Base-by-base conservation (phyloP, 2,113 vertebrate species). In the Eptesicus fuscus region DNA sequence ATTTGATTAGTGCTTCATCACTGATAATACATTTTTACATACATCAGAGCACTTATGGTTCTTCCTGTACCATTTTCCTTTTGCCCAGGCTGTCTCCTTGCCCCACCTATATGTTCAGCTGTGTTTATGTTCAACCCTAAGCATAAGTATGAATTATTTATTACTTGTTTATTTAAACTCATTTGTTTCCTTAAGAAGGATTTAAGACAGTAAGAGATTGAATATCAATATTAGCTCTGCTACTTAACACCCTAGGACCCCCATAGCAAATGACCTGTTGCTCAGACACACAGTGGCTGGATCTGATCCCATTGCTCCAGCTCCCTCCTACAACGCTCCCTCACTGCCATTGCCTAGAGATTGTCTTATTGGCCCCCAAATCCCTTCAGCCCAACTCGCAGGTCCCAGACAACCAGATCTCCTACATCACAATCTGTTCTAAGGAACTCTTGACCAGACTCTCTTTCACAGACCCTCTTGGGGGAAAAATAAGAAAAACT, bases 131-230 rank as follows among this genome's bases (percentile, higher is more conserved):
- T 88, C 83, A 93, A 47, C 67, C 74, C 71, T 82, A 84, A 76
- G 28, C 9, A 80, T 67, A 83, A 88, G 78, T 30, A 85, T 80
- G 86, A 56, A 80, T 87, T 92, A 89, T 28, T 93, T 88, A 80
- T 93, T 93, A 42, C 4, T 93, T 25, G 14, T 85, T 83, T 73
- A 56, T 86, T 67, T 85, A 88, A 76, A 77, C 82, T 44, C 3
- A 65, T 76, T 73, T 91, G 47, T 70, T 91, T 90, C 80, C 44
- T 80, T 85, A 53, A 83, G 83, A 89, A 89, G 49, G 69, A 83
- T 79, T 86, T 96, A 37, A 65, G 18, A 49, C 28, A 35, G 16
- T 30, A 35, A 65, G 78, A 89, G 32, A 51, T 5, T 67, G 65
- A 90, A 3, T 51, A 77, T 77, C 42, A 77, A 90, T 13, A 73